A percentile compares a stretch with the other conserved stretches of the same genome.
phyloP scores from a whole-genome alignment of 2,113 vertebrate species.

The Rattus rattus region DNA sequence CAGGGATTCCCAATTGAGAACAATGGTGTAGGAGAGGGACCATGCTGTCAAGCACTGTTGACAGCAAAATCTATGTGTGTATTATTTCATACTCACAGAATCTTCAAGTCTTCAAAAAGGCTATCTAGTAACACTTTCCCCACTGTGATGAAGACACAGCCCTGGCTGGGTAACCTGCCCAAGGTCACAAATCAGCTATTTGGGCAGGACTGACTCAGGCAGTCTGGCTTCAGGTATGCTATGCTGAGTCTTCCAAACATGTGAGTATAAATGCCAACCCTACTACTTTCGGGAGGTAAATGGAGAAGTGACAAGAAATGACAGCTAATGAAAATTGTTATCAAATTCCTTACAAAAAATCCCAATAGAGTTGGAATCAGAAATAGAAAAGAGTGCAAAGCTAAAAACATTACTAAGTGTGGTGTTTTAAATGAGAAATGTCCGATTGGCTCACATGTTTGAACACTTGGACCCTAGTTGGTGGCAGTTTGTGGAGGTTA shows the following conservation, averaged over 20 bases:
- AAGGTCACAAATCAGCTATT: neutral
- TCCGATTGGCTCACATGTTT: neutral
- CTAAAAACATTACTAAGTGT: neutral
- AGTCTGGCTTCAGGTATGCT: neutral
- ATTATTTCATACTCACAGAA: neutral
- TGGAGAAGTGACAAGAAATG: neutral
- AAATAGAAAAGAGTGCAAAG: neutral
- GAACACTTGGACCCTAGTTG: neutral
- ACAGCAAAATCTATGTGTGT: neutral
- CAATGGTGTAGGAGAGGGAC: neutral
- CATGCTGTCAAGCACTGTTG: neutral
- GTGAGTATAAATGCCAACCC: neutral
- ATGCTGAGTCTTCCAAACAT: neutral
- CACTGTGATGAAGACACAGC: neutral
- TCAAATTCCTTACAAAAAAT: neutral
- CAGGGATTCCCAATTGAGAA: neutral
- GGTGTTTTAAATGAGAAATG: neutral
- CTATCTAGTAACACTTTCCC: neutral
- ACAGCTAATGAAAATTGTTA: neutral
- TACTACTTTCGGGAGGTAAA: neutral
- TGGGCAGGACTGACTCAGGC: neutral
- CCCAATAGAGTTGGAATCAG: neutral
- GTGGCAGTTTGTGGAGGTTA: neutral
- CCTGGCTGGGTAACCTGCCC: neutral
- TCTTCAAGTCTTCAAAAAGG: conserved; percentile 4